Conservation (phyloP, 2,797 vertebrate species). For the Phylloscopus collybita region DNA sequence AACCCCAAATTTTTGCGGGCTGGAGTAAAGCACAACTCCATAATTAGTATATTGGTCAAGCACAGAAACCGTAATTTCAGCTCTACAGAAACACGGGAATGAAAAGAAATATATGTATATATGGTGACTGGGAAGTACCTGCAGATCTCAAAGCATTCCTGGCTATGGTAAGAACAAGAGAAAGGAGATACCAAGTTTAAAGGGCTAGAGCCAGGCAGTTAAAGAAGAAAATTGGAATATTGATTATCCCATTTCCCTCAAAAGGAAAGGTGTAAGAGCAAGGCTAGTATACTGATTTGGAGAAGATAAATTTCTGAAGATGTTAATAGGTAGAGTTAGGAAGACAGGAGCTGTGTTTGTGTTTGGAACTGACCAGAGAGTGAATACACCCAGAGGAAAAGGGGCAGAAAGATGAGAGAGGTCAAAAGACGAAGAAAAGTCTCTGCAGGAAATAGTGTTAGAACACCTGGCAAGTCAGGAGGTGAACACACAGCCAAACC, state of each 20-base stretch:
- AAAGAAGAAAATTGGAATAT: not conserved
- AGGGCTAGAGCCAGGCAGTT: not conserved
- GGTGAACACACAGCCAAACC: not conserved
- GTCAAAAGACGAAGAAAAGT: not conserved
- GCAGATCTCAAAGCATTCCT: not conserved
- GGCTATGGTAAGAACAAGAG: not conserved
- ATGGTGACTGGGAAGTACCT: not conserved
- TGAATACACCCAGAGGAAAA: not conserved
- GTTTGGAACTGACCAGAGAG: not conserved
- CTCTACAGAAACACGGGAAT: not conserved
- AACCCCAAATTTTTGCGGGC: not conserved
- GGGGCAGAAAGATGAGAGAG: not conserved
- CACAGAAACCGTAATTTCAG: not conserved
- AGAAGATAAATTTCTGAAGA: not conserved
- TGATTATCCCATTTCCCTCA: not conserved
- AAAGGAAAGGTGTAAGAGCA: not conserved
- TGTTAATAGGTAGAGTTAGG: not conserved
- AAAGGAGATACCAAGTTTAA: not conserved
- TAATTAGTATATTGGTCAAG: not conserved
- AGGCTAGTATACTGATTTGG: not conserved
- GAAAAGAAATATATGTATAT: not conserved
- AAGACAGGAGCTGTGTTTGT: not conserved
- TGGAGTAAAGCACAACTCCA: not conserved
- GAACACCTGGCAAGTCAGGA: not conserved
- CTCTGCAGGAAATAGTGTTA: accelerated